Percentiles rank a stretch among this genome's conserved stretches.
Evolutionary conservation across 2,888 invertebrate species (phyloP).

Genomic region (Diplazon laetatorius): DNA sequence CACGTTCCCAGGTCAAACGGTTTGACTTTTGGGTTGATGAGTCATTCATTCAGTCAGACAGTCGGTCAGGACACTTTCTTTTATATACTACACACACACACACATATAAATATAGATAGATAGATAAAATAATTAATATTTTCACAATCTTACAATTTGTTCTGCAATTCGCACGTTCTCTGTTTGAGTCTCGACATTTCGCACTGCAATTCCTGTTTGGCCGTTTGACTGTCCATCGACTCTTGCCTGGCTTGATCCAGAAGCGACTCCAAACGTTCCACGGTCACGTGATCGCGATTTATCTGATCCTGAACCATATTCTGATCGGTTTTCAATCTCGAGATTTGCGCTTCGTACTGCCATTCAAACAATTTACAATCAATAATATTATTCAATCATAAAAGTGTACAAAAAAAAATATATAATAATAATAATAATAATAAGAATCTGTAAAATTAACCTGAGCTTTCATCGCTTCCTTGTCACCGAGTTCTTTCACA

Average conservation of each 20-base stretch:
- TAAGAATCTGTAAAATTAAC: constrained; percentile 78
- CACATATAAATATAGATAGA: no score
- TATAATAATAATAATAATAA: not conserved
- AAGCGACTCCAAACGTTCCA: constrained; percentile 85
- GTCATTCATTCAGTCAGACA: no score
- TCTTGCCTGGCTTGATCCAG: constrained; percentile 85
- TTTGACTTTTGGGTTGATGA: no score
- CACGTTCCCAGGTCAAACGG: no score
- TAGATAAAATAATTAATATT: constrained; percentile 12
- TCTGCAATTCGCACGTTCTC: constrained; percentile 83
- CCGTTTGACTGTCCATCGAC: constrained; percentile 85
- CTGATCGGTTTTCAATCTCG: constrained; percentile 82
- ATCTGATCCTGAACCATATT: constrained; percentile 81
- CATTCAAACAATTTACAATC: constrained; percentile 25
- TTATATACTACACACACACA: no score
- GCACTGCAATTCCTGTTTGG: constrained; percentile 86
- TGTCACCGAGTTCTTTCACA: constrained; percentile 84
- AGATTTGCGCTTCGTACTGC: constrained; percentile 84
- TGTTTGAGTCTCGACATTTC: constrained; percentile 86
- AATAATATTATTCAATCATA: no score
- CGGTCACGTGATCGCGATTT: constrained; percentile 82
- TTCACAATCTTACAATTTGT: constrained; percentile 83
- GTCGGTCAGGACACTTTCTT: no score
- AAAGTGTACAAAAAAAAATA: not conserved
- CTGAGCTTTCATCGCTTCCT: constrained; percentile 82